phyloP scores from a whole-genome alignment of 1,140 invertebrate species.

The Hydropsyche tenuis region DNA sequence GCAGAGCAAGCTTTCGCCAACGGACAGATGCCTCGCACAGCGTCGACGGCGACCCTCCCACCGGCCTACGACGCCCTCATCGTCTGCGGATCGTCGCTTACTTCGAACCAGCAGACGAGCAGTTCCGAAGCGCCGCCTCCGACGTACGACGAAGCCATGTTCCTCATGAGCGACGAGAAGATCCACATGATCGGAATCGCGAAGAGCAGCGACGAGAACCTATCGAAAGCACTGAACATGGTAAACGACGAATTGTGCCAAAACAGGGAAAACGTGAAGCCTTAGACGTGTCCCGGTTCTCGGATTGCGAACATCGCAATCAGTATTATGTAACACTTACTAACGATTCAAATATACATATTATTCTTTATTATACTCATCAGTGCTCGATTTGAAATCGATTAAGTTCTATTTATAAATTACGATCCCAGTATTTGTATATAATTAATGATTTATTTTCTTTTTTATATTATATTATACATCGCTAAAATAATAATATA shows the following conservation, averaged over 20 bases:
- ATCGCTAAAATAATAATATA: too few species aligned
- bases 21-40: slow-evolving; percentile 59
- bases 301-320: too few species aligned
- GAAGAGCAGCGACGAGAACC: slow-evolving; percentile 22
- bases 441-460: background rate
- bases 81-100: slow-evolving; percentile 53
- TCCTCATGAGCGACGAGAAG: slow-evolving; percentile 63
- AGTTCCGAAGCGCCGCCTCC: slow-evolving; percentile 63
- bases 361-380: slow-evolving; percentile 5
- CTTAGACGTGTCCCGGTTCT: slow-evolving; percentile 27
- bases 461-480: too few species aligned
- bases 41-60: slow-evolving; percentile 64
- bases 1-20: slow-evolving; percentile 57
- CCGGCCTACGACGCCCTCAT: slow-evolving; percentile 67
- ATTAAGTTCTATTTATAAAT: background rate
- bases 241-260: slow-evolving; percentile 35
- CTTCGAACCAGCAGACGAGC: slow-evolving; percentile 58
- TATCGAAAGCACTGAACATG: slow-evolving; percentile 25
- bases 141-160: slow-evolving; percentile 69
- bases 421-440: background rate
- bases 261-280: slow-evolving; percentile 36
- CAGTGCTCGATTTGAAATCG: background rate
- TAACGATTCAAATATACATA: background rate
- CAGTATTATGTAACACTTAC: background rate
- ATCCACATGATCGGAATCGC: slow-evolving; percentile 31